Evolutionary conservation across 2,113 vertebrate species (phyloP).

Genomic region (Albula glossodonta): DNA sequence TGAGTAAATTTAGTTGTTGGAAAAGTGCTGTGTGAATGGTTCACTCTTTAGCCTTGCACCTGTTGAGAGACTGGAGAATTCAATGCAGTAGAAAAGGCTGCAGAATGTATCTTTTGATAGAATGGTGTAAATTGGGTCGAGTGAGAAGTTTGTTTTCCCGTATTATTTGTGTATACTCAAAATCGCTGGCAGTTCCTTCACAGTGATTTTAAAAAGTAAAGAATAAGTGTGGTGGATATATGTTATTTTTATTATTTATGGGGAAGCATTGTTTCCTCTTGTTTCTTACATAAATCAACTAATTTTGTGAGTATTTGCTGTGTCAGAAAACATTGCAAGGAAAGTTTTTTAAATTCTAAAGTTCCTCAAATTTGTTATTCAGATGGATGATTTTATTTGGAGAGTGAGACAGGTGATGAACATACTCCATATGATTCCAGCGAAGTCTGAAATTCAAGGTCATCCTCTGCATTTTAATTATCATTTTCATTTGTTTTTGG

Average conservation of each 20-base stretch:
- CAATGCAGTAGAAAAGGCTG: not conserved
- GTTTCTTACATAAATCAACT: not conserved
- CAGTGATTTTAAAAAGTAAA: not conserved
- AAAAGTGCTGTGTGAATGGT: not conserved
- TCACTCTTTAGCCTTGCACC: not conserved
- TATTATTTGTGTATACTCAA: constrained; percentile 23
- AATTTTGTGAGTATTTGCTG: not conserved
- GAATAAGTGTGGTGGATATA: not conserved
- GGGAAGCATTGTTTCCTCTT: not conserved
- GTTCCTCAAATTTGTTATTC: not conserved
- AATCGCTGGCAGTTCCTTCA: not conserved
- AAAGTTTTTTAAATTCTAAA: not conserved
- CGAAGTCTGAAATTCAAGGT: not conserved
- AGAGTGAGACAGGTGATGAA: not conserved
- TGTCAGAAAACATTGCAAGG: not conserved
- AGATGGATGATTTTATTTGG: not conserved
- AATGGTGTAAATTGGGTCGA: constrained; percentile 16
- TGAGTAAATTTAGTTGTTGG: not conserved
- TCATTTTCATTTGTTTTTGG: not conserved
- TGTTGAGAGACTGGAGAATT: not conserved
- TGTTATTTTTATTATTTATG: not conserved
- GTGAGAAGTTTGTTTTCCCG: not conserved
- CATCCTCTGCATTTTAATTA: not conserved
- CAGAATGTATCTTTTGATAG: not conserved
- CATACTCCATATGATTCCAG: not conserved